These are phyloP conservation scores for Turnix velox DNA, from an alignment of 2,113 vertebrate species.

Conservation along the genomic window DNA sequence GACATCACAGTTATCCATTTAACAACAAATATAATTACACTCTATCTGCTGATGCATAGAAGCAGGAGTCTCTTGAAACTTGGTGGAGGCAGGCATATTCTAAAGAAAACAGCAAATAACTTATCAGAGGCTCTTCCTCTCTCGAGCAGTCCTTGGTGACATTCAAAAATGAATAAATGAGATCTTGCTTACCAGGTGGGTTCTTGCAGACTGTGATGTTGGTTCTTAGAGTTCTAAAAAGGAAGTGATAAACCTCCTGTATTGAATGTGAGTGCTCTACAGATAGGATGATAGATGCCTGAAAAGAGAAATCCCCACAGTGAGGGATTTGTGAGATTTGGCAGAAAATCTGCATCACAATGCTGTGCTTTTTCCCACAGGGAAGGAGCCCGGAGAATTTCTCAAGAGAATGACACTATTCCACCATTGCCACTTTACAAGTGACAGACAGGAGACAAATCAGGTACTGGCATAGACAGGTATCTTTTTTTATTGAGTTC, in stretches of 20 bases:
- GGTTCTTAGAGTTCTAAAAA: conserved; percentile 58
- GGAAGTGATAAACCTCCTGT: conserved; percentile 49
- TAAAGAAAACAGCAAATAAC: conserved; percentile 40
- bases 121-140: conserved; percentile 18
- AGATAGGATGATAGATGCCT: conserved; percentile 27
- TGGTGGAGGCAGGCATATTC: background rate
- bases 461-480: background rate
- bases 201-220: conserved; percentile 47
- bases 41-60: background rate
- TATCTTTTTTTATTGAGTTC: conserved; percentile 13
- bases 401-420: conserved; percentile 10
- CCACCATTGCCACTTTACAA: conserved; percentile 2
- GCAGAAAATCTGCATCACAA: conserved; percentile 66
- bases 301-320: conserved; percentile 58
- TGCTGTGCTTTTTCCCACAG: conserved; percentile 30
- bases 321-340: conserved; percentile 59
- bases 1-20: conserved; percentile 23
- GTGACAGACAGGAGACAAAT: conserved; percentile 37
- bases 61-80: conserved; percentile 18
- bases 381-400: conserved; percentile 19
- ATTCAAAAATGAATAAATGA: conserved; percentile 20
- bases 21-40: conserved; percentile 32
- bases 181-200: conserved; percentile 26
- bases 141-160: conserved; percentile 24
- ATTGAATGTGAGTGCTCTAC: conserved; percentile 47